Evolutionary conservation across 2,797 vertebrate genomes (phyloP).

Genomic region (Adrianichthys oophorus): DNA sequence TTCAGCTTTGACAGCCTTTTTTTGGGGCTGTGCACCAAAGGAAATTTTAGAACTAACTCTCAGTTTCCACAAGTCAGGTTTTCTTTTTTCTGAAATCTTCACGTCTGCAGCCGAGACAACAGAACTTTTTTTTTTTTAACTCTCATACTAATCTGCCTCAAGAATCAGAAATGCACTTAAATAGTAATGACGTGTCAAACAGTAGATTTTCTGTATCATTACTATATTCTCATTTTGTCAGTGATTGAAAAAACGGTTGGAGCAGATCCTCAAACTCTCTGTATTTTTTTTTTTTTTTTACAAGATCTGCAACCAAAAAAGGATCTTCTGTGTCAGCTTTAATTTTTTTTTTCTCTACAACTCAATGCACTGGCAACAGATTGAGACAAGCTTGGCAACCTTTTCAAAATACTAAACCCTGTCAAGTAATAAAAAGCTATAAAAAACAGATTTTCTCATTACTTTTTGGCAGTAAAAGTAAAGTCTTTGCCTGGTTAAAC

Average conservation of each 20-base stretch:
- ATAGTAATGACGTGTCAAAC: constrained; percentile 18
- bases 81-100: constrained; percentile 14
- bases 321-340: constrained; percentile 17
- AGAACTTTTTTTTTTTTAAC: constrained; percentile 1
- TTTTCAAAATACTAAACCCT: constrained; percentile 2
- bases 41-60: constrained; percentile 13
- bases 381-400: background rate
- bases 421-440: background rate
- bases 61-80: constrained; percentile 34
- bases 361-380: constrained; percentile 14
- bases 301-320: constrained; percentile 28
- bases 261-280: constrained; percentile 28
- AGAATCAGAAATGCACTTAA: constrained; percentile 54
- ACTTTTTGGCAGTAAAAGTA: constrained; percentile 1
- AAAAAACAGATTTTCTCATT: constrained; percentile 1
- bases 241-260: constrained; percentile 26
- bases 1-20: constrained; percentile 6
- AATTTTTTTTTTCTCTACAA: constrained; percentile 32
- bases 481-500: constrained; percentile 10
- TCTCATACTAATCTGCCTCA: constrained; percentile 46
- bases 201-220: constrained; percentile 23
- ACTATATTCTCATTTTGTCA: constrained; percentile 23
- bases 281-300: constrained; percentile 44
- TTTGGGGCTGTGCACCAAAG: constrained; percentile 10
- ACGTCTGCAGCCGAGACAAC: constrained; percentile 1